A percentile compares a stretch with the other conserved stretches of the same genome.
These are phyloP conservation scores for Musca vetustissima DNA, from an alignment of 1,140 invertebrate species.

Conservation along the genomic window DNA sequence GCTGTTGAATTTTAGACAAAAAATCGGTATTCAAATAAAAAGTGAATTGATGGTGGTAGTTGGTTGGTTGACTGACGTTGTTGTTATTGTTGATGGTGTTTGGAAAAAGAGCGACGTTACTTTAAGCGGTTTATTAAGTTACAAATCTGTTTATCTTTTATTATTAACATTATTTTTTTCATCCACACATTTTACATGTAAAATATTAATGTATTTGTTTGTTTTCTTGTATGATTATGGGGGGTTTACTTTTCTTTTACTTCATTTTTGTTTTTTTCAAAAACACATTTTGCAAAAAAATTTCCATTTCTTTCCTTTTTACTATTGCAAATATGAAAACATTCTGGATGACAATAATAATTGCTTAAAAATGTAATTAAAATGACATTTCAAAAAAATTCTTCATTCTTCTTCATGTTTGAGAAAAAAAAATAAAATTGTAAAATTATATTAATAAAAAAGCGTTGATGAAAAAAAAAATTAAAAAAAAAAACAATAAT, in stretches of 20 bases:
- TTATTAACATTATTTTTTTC: too few relatives aligned
- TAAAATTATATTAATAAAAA: background rate
- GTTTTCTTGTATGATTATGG: too few relatives aligned
- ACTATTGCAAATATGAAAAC: background rate
- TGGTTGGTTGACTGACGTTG: background rate
- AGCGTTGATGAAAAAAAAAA: slow-evolving; percentile 3
- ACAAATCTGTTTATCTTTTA: background rate
- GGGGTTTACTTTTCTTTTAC: too few relatives aligned
- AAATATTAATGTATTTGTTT: too few relatives aligned
- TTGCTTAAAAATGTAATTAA: too few relatives aligned
- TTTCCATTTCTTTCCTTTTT: too few relatives aligned
- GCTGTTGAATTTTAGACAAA: background rate
- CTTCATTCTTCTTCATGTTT: background rate
- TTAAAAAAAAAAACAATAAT: slow-evolving; percentile 8
- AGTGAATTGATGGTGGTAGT: slow-evolving; percentile 10
- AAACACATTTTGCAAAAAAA: too few relatives aligned
- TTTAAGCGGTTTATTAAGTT: slow-evolving; percentile 18
- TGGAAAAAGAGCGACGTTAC: slow-evolving; percentile 12
- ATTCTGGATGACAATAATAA: background rate
- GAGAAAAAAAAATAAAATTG: background rate
- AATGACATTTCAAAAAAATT: too few relatives aligned
- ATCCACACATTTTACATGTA: too few relatives aligned
- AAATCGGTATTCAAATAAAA: background rate
- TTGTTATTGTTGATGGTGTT: slow-evolving; percentile 5
- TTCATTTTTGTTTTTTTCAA: too few relatives aligned